Evolutionary conservation across 2,888 invertebrate genomes (phyloP), one percentile per base, ranked within the genome.

Genomic region (Dioctria rufipes): DNA sequence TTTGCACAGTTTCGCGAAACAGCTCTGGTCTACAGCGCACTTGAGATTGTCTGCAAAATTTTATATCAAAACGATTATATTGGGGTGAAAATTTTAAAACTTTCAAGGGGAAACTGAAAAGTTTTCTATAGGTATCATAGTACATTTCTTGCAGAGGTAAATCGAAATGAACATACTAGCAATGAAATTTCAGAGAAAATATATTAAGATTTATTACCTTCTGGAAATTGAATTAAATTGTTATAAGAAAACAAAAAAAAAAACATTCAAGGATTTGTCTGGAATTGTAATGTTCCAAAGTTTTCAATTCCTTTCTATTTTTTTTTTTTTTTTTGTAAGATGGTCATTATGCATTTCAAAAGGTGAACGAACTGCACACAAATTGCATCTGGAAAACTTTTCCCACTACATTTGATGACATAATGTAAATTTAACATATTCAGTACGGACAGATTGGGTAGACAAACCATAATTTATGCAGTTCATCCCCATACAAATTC

Each of bases 11-110:
- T 46, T 46, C 8, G 43, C 11, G 46, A 67, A 65, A 4, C 11
- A 49, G 6, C 51, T 11, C 51, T 6, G 65, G 40, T 42, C 40
- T 49, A 25, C 46, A 67, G 46, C 25, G 25, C 25, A 67, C 46
- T 67, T 67, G 46, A 46, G 43, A 67, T 67, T 46, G 42, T 46
- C 67, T 46, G 46, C 25, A 46, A 42, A 67, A 43, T 67, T 67
- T 67, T 46, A 67, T 67, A 67, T 25, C 43, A 9, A 46, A 13
- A 42, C 5, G 37, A 46, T 67, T 67, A 42, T 9, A 25, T 46
- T 42, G 46, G 42, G 4, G 65, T 40, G 3, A 4, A 40, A 65
- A 25, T 25, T 25, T 25, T 25, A 25, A 25, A 25, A 25, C 25
- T 25, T 25, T 1, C 25, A 5, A 5, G 65, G 11, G 42, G 42